A percentile compares a stretch with the other conserved stretches of the same genome.
Evolutionary conservation across 1,140 invertebrate species (phyloP).

Genomic region (Bathynomus jamesi): DNA sequence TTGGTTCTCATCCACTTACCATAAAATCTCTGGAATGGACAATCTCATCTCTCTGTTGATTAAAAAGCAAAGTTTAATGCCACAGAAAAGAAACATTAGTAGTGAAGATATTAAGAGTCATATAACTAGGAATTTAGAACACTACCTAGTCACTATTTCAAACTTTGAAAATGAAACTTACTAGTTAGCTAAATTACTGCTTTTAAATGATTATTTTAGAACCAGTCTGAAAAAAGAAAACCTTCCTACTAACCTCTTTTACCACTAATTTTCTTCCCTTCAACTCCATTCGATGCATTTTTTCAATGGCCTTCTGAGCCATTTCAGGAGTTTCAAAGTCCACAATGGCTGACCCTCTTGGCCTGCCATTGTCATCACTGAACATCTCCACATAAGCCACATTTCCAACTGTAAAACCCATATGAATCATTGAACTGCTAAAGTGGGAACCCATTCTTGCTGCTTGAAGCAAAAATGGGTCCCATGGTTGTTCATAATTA

Average conservation of each 20-base stretch:
- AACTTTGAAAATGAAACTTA: too few species aligned
- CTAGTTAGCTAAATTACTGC: too few species aligned
- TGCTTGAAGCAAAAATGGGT: neutral
- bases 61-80: neutral
- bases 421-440: conserved; percentile 8
- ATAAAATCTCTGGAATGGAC: neutral
- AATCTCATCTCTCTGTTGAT: neutral
- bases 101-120: too few species aligned
- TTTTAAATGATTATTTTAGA: too few species aligned
- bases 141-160: neutral
- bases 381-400: conserved; percentile 93
- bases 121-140: too few species aligned
- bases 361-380: conserved; percentile 88
- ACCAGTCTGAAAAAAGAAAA: too few species aligned
- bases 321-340: conserved; percentile 83
- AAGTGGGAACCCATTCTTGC: neutral
- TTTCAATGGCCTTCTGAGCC: conserved; percentile 86
- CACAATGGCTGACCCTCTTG: conserved; percentile 89
- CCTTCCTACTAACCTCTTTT: too few species aligned
- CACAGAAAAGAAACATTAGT: too few species aligned
- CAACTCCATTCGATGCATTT: conserved; percentile 90
- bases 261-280: conserved; percentile 89
- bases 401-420: conserved; percentile 71
- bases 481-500: neutral
- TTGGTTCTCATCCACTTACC: too few species aligned